Base-by-base conservation (phyloP, 1,140 invertebrate species). In the Mycetomoellerius zeteki region DNA sequence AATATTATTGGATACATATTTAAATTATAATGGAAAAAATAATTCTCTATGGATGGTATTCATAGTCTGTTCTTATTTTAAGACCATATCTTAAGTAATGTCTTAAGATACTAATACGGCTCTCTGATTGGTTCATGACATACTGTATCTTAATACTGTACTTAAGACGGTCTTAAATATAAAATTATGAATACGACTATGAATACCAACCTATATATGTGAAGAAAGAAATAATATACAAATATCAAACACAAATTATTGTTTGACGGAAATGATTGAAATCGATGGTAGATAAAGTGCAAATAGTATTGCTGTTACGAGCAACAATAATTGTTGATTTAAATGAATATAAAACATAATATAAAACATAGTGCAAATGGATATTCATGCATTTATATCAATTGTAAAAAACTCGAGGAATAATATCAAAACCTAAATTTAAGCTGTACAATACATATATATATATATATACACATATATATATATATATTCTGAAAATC, bases 351-450 rank as follows among this genome's bases (percentile, higher is more conserved):
- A 33, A 24, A 81, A 71, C 16, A 7, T 80, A 19, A 72, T 6
- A 33, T 33, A 33, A 37, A 37, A 37, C 0, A 37, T 19, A 73
- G 37, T 84, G 54, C 69, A 75, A 21, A 21, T 30, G 10, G 5
- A 75, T 84, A 8, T 37, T 60, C 54, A 67, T 84, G 80, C 80
- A 73, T 60, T 54, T 69, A 56, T 78, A 47, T n/a, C 37, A 7
- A 72, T 12, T 27, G 24, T 19, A 84, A n/a, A 37, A 16, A 84
- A 73, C 16, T 2, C n/a, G 54, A 84, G 10, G n/a, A 73, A 24
- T 33, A 82, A 47, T 58, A 82, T 82, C 6, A 16, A 73, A 60
- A 67, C 1, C 7, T 16, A 72, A 82, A 73, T 58, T 71, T 73
- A 47, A 5, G 24, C 47, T 24, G 19, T 65, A 21, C n/a, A 47